Conservation (phyloP, 2,888 invertebrate genomes). For the Dryobotodes eremita region DNA sequence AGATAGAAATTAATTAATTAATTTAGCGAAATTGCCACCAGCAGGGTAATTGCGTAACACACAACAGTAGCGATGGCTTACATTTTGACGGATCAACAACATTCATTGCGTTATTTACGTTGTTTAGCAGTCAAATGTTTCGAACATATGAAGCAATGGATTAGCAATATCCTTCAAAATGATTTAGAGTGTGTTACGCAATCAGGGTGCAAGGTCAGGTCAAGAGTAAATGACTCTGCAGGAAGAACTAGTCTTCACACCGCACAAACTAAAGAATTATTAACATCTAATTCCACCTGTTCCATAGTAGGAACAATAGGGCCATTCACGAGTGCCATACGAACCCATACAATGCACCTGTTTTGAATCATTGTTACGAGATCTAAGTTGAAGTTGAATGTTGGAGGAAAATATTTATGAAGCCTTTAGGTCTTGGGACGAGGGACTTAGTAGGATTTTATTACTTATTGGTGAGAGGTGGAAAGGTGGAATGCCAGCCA, state of each 20-base stretch:
- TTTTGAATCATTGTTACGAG: slow-evolving; percentile 56
- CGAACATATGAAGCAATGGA: no score
- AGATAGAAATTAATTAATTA: not conserved
- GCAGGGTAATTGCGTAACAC: no score
- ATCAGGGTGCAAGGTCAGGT: no score
- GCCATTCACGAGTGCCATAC: slow-evolving; percentile 66
- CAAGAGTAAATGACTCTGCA: slow-evolving; percentile 3
- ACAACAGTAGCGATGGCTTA: no score
- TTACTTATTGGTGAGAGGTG: not conserved
- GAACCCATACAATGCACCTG: slow-evolving; percentile 66
- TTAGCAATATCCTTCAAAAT: no score
- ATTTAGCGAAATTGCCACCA: not conserved
- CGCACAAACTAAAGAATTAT: slow-evolving; percentile 42
- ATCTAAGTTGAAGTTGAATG: slow-evolving; percentile 21
- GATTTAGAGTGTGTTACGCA: no score
- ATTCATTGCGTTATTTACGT: no score
- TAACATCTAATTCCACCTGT: slow-evolving; percentile 61
- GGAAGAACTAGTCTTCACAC: slow-evolving; percentile 19
- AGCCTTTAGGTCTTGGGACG: not conserved
- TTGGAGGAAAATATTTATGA: slow-evolving; percentile 1
- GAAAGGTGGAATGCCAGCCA: not conserved
- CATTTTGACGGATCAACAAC: no score
- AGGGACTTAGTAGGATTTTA: not conserved
- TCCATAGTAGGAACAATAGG: slow-evolving; percentile 69
- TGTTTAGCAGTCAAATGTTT: no score